phyloP scores from a whole-genome alignment of 1,140 invertebrate genomes.

The Lepidurus apus region DNA sequence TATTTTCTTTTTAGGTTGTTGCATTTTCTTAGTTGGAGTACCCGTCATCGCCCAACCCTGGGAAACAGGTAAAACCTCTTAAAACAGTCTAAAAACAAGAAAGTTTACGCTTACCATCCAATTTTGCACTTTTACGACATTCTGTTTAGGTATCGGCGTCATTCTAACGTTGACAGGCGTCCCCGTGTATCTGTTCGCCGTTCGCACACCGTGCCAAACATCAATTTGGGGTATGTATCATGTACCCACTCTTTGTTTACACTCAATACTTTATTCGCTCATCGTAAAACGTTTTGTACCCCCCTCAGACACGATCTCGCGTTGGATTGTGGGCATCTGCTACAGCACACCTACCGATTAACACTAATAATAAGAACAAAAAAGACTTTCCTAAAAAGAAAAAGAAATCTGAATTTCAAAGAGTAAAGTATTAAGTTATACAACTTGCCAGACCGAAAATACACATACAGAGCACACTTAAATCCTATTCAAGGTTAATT shows the following conservation, averaged over 20 bases:
- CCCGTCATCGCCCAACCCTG: slow-evolving; percentile 47
- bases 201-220: slow-evolving; percentile 34
- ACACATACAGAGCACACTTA: neutral
- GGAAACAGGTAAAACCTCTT: slow-evolving; percentile 41
- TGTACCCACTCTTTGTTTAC: slow-evolving; percentile 33
- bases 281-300: neutral
- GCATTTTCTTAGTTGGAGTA: slow-evolving; percentile 51
- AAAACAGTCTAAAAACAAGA: neutral
- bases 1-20: slow-evolving; percentile 51
- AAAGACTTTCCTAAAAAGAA: neutral
- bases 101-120: neutral
- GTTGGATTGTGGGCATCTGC: slow-evolving; percentile 12
- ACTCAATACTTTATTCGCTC: neutral
- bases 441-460: neutral
- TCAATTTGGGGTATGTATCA: neutral
- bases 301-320: slow-evolving; percentile 16
- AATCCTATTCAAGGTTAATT: neutral
- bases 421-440: neutral
- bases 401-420: neutral
- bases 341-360: slow-evolving; percentile 1
- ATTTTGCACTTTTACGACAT: neutral
- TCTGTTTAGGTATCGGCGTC: slow-evolving; percentile 42
- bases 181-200: slow-evolving; percentile 50
- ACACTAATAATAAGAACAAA: neutral
- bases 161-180: slow-evolving; percentile 50